Base-by-base conservation (phyloP, 2,888 invertebrate species). In the Xestia c-nigrum region DNA sequence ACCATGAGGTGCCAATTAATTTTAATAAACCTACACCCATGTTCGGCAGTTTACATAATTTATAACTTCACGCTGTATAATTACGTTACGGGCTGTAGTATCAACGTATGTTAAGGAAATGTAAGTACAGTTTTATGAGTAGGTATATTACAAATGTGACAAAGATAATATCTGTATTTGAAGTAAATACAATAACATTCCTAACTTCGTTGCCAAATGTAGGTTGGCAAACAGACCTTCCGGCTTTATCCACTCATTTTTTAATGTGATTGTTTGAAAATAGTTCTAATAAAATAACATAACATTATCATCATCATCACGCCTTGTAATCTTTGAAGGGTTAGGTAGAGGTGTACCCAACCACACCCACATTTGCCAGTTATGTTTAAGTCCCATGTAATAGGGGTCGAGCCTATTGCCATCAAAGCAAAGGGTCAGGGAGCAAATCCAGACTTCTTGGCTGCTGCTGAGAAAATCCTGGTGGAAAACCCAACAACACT, bases 41-140 rank as follows among this genome's bases (percentile, higher is more conserved):
- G 24, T 55, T 81, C 65, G 47, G 43, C 43, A 81, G 46, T 76
- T 80, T 47, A 61, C 66, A 76, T 70, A 70, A 76, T 67, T 24
- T 57, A 68, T 74, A n/a, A 47, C 46, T 57, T 52, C 9, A 52
- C 14, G 38, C 24, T n/a, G 31, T 12, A 63, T 12, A 63, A 38
- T 52, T 40, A 66, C 21, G 65, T 10, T 46, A 59, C 7, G 5
- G n/a, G n/a, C 31, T 10, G 3, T 43, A 10, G 47, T 61, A 5
- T 38, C 31, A 61, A 38, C 16, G 6, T 73, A 43, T 50, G 43
- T 31, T 9, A 19, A 47, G 47, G 9, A 55, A 52, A 40, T 10
- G 4, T 10, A 21, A 24, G 24, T 6, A 40, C 52, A 71, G 43
- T 43, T 31, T 52, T 43, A 24, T 16, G 21, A 31, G 12, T 16